These are phyloP conservation scores for Scaptomyza pallida DNA, from an alignment of 1,140 invertebrate genomes.

Conservation along the genomic window DNA sequence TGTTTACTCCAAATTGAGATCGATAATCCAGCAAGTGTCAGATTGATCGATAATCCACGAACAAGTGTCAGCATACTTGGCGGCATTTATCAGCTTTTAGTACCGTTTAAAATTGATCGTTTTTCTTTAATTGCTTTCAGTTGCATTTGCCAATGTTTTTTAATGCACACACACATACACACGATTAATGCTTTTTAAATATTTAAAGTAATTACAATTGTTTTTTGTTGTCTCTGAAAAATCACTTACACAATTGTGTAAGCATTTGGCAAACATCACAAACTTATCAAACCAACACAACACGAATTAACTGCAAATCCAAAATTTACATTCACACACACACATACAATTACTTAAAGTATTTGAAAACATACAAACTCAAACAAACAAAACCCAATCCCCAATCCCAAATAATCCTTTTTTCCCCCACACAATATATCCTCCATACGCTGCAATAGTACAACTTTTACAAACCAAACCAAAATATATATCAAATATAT, in stretches of 20 bases:
- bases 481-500: constrained; percentile 80
- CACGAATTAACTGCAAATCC: constrained; percentile 69
- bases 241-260: constrained; percentile 37
- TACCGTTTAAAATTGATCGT: constrained; percentile 5
- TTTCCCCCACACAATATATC: constrained; percentile 60
- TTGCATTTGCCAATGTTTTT: constrained; percentile 58
- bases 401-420: constrained; percentile 23
- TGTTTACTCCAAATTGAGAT: constrained; percentile 6
- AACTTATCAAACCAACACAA: constrained; percentile 19
- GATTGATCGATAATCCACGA: neutral
- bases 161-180: constrained; percentile 56
- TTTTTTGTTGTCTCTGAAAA: constrained; percentile 66
- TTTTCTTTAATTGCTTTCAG: constrained; percentile 61
- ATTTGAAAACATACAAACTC: constrained; percentile 61
- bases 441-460: constrained; percentile 84
- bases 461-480: constrained; percentile 82
- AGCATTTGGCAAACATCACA: constrained; percentile 31
- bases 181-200: constrained; percentile 79
- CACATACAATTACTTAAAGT: constrained; percentile 76
- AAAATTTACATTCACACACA: constrained; percentile 58
- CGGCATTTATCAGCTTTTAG: constrained; percentile 23
- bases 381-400: constrained; percentile 17
- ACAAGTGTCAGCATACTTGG: neutral
- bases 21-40: neutral
- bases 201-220: constrained; percentile 83